Evolutionary conservation across 2,113 vertebrate genomes (phyloP).

Genomic region (Lanius ludovicianus): DNA sequence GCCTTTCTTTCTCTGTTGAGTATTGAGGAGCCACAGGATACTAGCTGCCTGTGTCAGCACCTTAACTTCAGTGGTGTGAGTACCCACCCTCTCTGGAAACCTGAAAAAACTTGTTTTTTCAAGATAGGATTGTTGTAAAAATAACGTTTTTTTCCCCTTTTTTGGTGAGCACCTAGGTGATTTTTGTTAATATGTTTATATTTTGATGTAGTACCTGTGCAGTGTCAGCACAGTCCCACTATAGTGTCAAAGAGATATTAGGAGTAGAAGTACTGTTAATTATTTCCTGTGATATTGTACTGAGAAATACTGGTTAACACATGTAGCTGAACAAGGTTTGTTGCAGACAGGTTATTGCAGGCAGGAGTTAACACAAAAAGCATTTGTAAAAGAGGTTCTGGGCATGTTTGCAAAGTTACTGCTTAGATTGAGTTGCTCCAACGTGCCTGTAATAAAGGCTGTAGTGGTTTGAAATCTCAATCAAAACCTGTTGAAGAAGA

Average conservation of each 20-base stretch:
- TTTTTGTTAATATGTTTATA: neutral
- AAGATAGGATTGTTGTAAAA: neutral
- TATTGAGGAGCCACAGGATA: neutral
- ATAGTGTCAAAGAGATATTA: neutral
- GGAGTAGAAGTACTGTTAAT: neutral
- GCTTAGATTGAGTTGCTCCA: neutral
- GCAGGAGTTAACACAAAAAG: neutral
- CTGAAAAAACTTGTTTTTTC: neutral
- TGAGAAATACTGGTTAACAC: neutral
- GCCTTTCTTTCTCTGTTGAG: neutral
- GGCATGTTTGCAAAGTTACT: neutral
- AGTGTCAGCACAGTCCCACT: neutral
- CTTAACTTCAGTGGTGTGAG: neutral
- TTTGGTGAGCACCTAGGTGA: accelerated
- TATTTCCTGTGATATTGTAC: neutral
- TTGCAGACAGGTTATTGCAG: neutral
- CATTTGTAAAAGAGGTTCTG: neutral
- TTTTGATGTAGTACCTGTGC: neutral
- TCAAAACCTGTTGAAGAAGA: conserved; percentile 38
- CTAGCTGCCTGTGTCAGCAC: neutral
- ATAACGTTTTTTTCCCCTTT: neutral
- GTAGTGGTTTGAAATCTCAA: neutral
- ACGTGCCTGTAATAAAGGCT: conserved; percentile 30
- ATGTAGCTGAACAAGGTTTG: neutral
- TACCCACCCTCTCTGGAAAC: neutral